phyloP scores from a whole-genome alignment of 2,113 vertebrate genomes.

The Thinocorus orbignyianus region DNA sequence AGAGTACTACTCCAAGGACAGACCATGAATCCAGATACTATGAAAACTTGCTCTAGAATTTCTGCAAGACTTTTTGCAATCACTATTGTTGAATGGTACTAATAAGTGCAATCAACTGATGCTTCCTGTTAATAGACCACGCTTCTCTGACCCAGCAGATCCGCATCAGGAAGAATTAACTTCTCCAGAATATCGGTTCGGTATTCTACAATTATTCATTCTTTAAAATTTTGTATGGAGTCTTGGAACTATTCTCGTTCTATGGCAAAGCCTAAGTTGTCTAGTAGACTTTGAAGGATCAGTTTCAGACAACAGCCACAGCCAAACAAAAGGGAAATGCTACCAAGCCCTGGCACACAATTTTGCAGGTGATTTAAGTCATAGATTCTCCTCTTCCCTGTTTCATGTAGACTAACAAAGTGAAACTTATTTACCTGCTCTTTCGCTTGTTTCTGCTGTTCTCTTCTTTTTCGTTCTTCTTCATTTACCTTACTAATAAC shows the following conservation, averaged over 20 bases:
- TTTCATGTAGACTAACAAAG: not conserved
- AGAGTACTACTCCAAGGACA: not conserved
- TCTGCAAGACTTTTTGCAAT: not conserved
- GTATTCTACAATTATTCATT: not conserved
- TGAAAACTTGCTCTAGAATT: not conserved
- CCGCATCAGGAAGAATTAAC: not conserved
- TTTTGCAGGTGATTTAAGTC: not conserved
- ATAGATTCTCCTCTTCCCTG: not conserved
- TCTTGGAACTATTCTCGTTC: not conserved
- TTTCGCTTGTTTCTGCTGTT: conserved; percentile 88
- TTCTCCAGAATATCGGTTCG: not conserved
- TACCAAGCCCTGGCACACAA: not conserved
- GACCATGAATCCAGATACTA: not conserved
- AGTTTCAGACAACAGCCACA: not conserved
- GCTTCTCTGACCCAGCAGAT: not conserved
- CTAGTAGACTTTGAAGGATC: not conserved
- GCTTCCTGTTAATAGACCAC: not conserved
- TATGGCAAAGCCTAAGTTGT: not conserved
- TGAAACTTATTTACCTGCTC: conserved; percentile 83
- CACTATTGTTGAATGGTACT: not conserved
- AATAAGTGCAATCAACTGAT: not conserved
- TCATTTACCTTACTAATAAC: conserved; percentile 93
- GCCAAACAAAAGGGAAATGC: not conserved
- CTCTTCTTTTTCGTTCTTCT: conserved; percentile 89
- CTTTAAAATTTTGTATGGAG: not conserved